phyloP scores from a whole-genome alignment of 1,140 invertebrate genomes.

The Drosophila rufa region DNA sequence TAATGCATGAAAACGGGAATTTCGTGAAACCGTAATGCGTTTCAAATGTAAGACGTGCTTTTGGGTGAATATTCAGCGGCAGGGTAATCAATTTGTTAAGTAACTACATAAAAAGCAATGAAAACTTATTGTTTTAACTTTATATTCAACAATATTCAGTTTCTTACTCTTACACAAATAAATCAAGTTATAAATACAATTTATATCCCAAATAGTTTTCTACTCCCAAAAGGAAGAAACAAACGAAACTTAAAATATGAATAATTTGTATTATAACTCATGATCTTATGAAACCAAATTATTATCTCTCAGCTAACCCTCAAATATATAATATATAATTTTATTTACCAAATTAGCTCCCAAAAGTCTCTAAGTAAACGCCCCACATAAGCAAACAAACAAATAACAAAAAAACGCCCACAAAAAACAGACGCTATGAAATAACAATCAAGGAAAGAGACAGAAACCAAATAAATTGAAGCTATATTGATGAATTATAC shows the following conservation, averaged over 20 bases:
- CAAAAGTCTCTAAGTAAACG: conserved; percentile 28
- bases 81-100: conserved; percentile 12
- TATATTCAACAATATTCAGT: neutral
- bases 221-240: too few species aligned
- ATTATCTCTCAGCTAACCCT: conserved; percentile 10
- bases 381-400: conserved; percentile 37
- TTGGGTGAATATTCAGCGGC: conserved; percentile 17
- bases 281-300: neutral
- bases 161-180: neutral
- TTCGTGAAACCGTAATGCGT: conserved; percentile 27
- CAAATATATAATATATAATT: conserved; percentile 3
- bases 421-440: conserved; percentile 30
- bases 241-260: too few species aligned
- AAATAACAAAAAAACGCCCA: conserved; percentile 32
- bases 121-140: neutral
- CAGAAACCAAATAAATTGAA: conserved; percentile 42
- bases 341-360: conserved; percentile 26
- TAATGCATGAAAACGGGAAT: conserved; percentile 39
- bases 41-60: conserved; percentile 52
- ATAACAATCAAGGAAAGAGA: conserved; percentile 34
- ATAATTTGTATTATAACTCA: neutral
- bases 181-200: neutral
- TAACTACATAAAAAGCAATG: conserved; percentile 7
- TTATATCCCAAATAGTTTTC: neutral
- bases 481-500: conserved; percentile 74